phyloP scores from a whole-genome alignment of 2,888 invertebrate species.

The Lampropteryx suffumata region DNA sequence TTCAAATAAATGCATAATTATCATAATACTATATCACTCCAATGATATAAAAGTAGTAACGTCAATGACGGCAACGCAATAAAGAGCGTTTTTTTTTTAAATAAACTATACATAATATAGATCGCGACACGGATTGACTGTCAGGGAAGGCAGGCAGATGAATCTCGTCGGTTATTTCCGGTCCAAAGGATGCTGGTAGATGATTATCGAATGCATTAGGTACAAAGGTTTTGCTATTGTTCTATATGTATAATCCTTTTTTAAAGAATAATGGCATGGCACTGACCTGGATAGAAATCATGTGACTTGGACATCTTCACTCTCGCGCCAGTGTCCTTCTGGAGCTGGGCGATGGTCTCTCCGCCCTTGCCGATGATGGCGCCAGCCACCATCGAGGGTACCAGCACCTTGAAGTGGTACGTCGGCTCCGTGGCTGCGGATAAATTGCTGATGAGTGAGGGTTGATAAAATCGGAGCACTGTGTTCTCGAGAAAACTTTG shows the following conservation, averaged over 20 bases:
- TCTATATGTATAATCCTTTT: constrained; percentile 13
- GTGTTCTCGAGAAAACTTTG: constrained; percentile 34
- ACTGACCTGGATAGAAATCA: constrained; percentile 98
- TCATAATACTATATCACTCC: too few relatives aligned
- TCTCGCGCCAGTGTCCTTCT: constrained; percentile 98
- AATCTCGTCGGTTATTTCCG: constrained; percentile 5
- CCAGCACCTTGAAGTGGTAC: constrained; percentile 98
- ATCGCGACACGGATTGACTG: too few relatives aligned
- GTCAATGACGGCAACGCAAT: too few relatives aligned
- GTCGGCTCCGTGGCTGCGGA: constrained; percentile 90
- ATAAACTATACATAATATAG: too few relatives aligned
- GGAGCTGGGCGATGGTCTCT: constrained; percentile 98
- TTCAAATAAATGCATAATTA: too few relatives aligned
- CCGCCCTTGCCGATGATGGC: constrained; percentile 99
- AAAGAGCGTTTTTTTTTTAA: too few relatives aligned
- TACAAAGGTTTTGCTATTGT: background rate
- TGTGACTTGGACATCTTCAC: constrained; percentile 99
- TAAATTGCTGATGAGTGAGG: constrained; percentile 37
- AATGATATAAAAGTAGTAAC: too few relatives aligned
- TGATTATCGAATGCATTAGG: too few relatives aligned
- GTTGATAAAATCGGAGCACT: constrained; percentile 37
- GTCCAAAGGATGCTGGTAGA: background rate
- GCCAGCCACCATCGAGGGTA: constrained; percentile 98
- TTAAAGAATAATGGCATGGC: background rate
- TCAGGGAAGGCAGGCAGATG: background rate